Percentiles rank a stretch among this genome's conserved stretches.
phyloP scores from a whole-genome alignment of 2,888 invertebrate species.

The Eucriotettix oculatus region DNA sequence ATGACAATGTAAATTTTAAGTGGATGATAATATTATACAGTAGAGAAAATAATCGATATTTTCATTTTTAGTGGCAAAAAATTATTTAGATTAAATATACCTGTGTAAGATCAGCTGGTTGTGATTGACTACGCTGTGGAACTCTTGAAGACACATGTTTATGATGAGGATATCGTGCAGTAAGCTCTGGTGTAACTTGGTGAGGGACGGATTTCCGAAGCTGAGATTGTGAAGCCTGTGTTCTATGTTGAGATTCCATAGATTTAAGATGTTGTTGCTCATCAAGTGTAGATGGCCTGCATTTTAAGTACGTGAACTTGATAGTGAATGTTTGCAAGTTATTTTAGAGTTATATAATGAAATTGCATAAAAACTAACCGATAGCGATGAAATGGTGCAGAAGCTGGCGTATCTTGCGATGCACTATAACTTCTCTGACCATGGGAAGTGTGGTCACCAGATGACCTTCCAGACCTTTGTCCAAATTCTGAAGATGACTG shows the following conservation, averaged over 20 bases:
- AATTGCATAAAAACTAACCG: neutral
- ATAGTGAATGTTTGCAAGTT: too few relatives aligned
- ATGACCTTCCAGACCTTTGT: slow-evolving; percentile 7
- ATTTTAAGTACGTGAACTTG: neutral
- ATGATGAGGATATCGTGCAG: neutral
- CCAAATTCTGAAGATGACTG: slow-evolving; percentile 11
- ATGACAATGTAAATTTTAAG: too few relatives aligned
- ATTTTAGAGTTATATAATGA: neutral
- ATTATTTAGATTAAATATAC: slow-evolving; percentile 9
- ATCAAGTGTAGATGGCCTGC: slow-evolving; percentile 2
- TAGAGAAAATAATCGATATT: too few relatives aligned
- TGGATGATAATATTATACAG: too few relatives aligned
- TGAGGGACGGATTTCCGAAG: slow-evolving; percentile 8
- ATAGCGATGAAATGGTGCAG: neutral
- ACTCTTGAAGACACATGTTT: neutral
- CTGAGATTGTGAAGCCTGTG: neutral
- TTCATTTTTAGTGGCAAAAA: too few relatives aligned
- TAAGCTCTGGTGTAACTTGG: slow-evolving; percentile 6
- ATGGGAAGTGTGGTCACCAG: slow-evolving; percentile 4
- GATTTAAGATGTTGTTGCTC: neutral
- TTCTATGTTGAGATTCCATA: neutral
- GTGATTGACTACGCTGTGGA: slow-evolving; percentile 30
- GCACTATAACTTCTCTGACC: slow-evolving; percentile 8
- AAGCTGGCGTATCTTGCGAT: slow-evolving; percentile 7
- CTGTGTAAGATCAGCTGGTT: slow-evolving; percentile 27